Percentiles rank a stretch among this genome's conserved stretches.
phyloP scores from a whole-genome alignment of 2,888 invertebrate species.

The Agrotis clavis region DNA sequence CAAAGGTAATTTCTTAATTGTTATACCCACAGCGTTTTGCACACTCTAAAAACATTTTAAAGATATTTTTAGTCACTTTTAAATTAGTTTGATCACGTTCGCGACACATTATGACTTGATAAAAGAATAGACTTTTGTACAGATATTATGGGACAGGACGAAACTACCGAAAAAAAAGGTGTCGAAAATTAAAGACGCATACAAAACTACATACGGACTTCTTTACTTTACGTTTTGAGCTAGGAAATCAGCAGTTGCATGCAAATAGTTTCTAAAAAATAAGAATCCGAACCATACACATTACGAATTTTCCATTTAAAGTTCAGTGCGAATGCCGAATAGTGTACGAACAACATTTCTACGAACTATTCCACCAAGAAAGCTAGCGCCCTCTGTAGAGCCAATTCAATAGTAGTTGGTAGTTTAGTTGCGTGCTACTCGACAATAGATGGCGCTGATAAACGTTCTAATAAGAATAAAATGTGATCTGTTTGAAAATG shows the following conservation, averaged over 20 bases:
- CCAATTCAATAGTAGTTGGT: slow-evolving; percentile 29
- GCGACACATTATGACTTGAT: too few relatives aligned
- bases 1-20: too few relatives aligned
- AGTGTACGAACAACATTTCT: neutral
- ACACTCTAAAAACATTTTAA: too few relatives aligned
- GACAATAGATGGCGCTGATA: slow-evolving; percentile 78
- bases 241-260: neutral
- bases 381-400: slow-evolving; percentile 76
- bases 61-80: too few relatives aligned
- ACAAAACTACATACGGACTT: too few relatives aligned
- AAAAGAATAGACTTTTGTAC: too few relatives aligned
- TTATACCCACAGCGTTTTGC: too few relatives aligned
- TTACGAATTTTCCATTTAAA: neutral
- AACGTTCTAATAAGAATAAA: slow-evolving; percentile 58
- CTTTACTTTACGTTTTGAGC: too few relatives aligned
- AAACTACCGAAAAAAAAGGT: too few relatives aligned
- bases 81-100: too few relatives aligned
- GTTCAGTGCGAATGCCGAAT: neutral
- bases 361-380: slow-evolving; percentile 5
- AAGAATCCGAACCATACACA: neutral
- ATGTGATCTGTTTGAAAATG: neutral
- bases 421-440: slow-evolving; percentile 76
- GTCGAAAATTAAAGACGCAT: too few relatives aligned
- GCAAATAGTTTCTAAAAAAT: neutral
- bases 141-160: too few relatives aligned